Base-by-base conservation (phyloP, 2,888 invertebrate species). In the Nemotelus nigrinus region DNA sequence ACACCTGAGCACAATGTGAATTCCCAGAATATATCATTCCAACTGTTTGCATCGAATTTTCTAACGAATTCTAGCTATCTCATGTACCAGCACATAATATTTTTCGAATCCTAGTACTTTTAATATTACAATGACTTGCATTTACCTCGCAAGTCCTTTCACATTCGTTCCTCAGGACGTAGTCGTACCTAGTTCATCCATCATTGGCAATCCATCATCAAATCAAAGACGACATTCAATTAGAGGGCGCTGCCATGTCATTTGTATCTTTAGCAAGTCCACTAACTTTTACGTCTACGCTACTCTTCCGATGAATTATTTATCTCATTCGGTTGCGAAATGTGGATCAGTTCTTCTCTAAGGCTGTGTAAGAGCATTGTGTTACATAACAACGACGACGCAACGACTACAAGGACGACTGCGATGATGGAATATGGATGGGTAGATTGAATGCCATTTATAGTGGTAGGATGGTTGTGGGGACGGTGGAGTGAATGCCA, bases 201-300 rank as follows among this genome's bases (percentile, higher is more conserved):
- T 71, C 71, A 71, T 71, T 57, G 55, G 55, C 71, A 71, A 71
- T 71, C 71, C 71, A 71, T 71, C 71, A 71, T 71, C 53, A 71
- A 71, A 71, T 71, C 71, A 71, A 44, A 71, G 71, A 55, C 71
- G 71, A 71, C 71, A 55, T 71, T 71, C 71, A 71, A 71, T 71
- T 71, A 71, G 71, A 71, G 39, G 65, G 47, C 43, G 63, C 10
- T 65, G 45, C 65, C n/a, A n/a, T 65, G 65, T 65, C 65, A 65
- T 65, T 65, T 43, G 65, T 45, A 41, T 65, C 43, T 7, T 65
- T 44, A 41, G 10, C 10, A 6, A 44, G 65, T 65, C 10, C 65
- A 43, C 41, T 39, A 65, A 10, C 39, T 50, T 50, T 25, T 25
- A 25, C 25, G 25, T 25, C 25, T 25, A 25, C 25, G 25, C 25